These are phyloP conservation scores for Andrena marginata DNA, from an alignment of 2,888 invertebrate genomes.

Conservation along the genomic window DNA sequence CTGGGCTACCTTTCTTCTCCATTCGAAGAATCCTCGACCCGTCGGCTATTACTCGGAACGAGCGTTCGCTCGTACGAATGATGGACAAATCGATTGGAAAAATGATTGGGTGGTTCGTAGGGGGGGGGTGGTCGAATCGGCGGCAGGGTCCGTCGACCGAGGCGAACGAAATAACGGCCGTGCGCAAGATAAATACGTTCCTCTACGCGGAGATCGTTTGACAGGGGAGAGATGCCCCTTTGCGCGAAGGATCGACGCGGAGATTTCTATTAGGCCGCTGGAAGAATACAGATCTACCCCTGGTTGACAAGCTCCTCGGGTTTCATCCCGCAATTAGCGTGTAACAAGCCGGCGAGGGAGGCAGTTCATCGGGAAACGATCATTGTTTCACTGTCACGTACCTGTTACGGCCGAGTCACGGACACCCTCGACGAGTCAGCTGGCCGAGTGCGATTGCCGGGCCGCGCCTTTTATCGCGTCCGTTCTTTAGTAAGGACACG, in stretches of 20 bases:
- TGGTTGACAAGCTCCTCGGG: slow-evolving; percentile 1
- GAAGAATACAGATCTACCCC: background rate
- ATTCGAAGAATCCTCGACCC: background rate
- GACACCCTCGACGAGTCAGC: slow-evolving; percentile 30
- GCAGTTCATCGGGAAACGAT: slow-evolving; percentile 11
- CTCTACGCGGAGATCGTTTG: background rate
- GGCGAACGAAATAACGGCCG: slow-evolving; percentile 42
- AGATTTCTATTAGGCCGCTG: slow-evolving; percentile 8
- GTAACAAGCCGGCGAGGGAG: background rate
- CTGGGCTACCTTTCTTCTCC: slow-evolving; percentile 17
- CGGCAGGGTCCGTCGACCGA: slow-evolving; percentile 26
- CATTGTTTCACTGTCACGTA: slow-evolving; percentile 19
- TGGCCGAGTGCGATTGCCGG: slow-evolving; percentile 31
- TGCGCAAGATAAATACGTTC: slow-evolving; percentile 51
- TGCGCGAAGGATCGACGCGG: background rate
- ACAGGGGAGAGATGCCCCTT: slow-evolving; percentile 9
- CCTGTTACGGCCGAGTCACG: background rate
- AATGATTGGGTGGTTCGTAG: slow-evolving; percentile 57
- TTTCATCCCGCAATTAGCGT: slow-evolving; percentile 20
- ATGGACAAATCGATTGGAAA: slow-evolving; percentile 72
- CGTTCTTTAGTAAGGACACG: background rate
- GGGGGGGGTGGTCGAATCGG: slow-evolving; percentile 30
- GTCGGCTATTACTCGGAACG: slow-evolving; percentile 45
- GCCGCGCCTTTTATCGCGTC: slow-evolving; percentile 11
- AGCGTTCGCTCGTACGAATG: slow-evolving; percentile 50